A percentile compares a stretch with the other conserved stretches of the same genome.
Conservation (phyloP, 2,797 vertebrate genomes). For the Coregonus sp. region DNA sequence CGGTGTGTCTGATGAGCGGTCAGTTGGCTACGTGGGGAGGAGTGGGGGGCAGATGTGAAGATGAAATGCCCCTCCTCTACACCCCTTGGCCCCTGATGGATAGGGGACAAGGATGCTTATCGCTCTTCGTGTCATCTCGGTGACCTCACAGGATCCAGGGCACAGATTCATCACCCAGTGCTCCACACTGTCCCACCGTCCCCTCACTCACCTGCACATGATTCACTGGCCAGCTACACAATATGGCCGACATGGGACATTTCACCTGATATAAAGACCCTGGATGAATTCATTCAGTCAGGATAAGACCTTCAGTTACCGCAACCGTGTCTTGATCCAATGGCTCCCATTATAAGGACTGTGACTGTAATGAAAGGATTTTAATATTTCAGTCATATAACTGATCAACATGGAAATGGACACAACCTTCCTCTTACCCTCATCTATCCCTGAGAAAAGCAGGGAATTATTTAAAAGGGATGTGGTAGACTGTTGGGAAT, state of each 20-base stretch:
- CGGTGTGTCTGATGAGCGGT: conserved; percentile 45
- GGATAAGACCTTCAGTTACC: background rate
- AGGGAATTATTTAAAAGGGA: background rate
- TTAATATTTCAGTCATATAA: background rate
- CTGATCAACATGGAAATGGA: background rate
- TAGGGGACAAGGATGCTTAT: conserved; percentile 73
- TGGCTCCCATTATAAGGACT: background rate
- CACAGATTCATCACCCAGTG: conserved; percentile 68
- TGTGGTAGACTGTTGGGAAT: background rate
- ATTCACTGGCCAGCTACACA: conserved; percentile 55
- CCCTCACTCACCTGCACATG: conserved; percentile 54
- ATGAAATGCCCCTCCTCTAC: conserved; percentile 67
- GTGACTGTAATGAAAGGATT: background rate
- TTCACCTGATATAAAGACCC: conserved; percentile 48
- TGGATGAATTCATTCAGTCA: conserved; percentile 16
- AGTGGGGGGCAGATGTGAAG: conserved; percentile 57
- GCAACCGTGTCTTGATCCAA: background rate
- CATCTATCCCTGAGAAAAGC: background rate
- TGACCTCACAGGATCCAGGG: conserved; percentile 71
- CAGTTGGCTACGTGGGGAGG: conserved; percentile 39
- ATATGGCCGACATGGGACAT: conserved; percentile 51
- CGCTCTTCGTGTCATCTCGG: conserved; percentile 72
- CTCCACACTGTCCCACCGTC: conserved; percentile 24
- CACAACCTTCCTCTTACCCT: background rate
- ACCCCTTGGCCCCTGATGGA: conserved; percentile 69